phyloP scores from a whole-genome alignment of 2,888 invertebrate species.

The Biston stratarius region DNA sequence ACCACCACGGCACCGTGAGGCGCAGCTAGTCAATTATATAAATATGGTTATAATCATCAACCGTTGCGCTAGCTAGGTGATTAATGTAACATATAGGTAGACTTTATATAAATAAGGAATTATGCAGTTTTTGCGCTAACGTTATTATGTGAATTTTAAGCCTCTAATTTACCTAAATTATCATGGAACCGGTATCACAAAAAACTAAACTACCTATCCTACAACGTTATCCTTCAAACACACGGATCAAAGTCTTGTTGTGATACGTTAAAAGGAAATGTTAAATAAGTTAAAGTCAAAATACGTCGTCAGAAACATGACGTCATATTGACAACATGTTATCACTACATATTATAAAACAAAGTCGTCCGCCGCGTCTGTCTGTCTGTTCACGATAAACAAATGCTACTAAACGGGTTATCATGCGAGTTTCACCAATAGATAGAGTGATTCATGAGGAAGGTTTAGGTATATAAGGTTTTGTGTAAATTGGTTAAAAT shows the following conservation, averaged over 20 bases:
- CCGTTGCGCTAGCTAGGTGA: too few relatives aligned
- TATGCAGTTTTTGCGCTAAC: conserved; percentile 5
- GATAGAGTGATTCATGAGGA: too few relatives aligned
- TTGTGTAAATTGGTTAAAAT: too few relatives aligned
- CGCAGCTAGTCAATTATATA: too few relatives aligned
- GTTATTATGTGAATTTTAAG: conserved; percentile 5
- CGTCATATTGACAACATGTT: not conserved
- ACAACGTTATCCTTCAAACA: not conserved
- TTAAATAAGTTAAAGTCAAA: not conserved
- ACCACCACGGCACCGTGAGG: too few relatives aligned
- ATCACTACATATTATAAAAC: too few relatives aligned
- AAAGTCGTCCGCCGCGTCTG: too few relatives aligned
- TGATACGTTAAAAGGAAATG: not conserved
- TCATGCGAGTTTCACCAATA: too few relatives aligned
- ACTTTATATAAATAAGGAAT: not conserved
- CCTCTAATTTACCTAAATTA: not conserved
- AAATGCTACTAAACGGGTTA: too few relatives aligned
- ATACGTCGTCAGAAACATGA: not conserved
- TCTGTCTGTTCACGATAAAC: too few relatives aligned
- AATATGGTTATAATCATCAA: too few relatives aligned
- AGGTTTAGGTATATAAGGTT: too few relatives aligned
- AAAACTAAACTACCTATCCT: conserved; percentile 1
- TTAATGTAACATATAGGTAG: not conserved
- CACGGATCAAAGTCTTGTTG: not conserved
- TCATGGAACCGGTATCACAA: not conserved